A percentile compares a stretch with the other conserved stretches of the same genome.
phyloP scores from a whole-genome alignment of 2,797 vertebrate species.

The Sebastes taczanowskii region DNA sequence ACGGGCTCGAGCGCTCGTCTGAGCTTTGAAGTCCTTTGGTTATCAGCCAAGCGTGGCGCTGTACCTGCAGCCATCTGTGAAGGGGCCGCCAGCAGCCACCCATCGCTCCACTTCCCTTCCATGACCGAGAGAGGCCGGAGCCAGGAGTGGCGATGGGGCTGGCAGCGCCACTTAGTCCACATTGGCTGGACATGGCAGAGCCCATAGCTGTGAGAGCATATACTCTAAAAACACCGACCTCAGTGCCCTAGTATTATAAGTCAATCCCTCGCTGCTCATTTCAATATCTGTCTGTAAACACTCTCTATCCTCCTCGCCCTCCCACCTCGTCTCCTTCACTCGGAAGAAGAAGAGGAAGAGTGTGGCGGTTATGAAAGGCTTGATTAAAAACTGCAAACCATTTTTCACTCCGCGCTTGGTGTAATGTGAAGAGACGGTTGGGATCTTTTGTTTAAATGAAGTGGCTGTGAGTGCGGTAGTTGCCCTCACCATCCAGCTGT shows the following conservation, averaged over 20 bases:
- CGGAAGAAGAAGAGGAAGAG: conserved; percentile 3
- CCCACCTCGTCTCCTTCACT: conserved; percentile 12
- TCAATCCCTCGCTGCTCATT: conserved; percentile 23
- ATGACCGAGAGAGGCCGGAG: conserved; percentile 56
- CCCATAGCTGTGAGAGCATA: conserved; percentile 9
- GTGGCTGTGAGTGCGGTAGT: conserved; percentile 8
- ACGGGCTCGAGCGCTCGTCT: conserved; percentile 69
- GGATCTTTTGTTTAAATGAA: conserved; percentile 55
- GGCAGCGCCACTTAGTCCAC: conserved; percentile 30
- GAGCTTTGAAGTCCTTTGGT: conserved; percentile 84
- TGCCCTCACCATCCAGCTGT: conserved; percentile 23
- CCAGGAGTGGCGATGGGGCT: conserved; percentile 49
- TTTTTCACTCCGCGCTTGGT: conserved; percentile 44
- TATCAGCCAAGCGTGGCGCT: conserved; percentile 79
- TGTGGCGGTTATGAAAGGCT: conserved; percentile 51
- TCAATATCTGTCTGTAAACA: conserved; percentile 58
- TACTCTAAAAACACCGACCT: not conserved
- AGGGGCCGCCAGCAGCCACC: conserved; percentile 74
- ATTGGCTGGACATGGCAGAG: conserved; percentile 26
- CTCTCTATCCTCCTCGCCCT: not conserved
- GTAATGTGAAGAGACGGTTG: conserved; percentile 37
- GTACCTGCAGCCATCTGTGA: conserved; percentile 86
- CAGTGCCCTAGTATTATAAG: conserved; percentile 9
- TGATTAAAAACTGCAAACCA: conserved; percentile 65
- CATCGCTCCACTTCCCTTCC: conserved; percentile 66